Evolutionary conservation across 2,113 vertebrate genomes (phyloP).

Genomic region (Mus spicilegus): DNA sequence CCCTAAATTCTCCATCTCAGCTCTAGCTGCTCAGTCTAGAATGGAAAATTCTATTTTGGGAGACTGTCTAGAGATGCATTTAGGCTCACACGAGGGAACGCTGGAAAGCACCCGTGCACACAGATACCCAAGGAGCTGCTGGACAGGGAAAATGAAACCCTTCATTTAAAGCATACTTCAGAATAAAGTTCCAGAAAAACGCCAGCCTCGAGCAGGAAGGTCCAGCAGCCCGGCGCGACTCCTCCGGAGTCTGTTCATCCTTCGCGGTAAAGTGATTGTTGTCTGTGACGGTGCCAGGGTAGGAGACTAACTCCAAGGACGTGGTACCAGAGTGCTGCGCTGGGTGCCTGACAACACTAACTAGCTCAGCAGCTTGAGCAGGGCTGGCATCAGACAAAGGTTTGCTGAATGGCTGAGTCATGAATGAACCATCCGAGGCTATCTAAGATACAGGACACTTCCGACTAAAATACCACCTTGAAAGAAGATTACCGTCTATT

Average conservation of each 20-base stretch:
- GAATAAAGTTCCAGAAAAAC: slow-evolving; percentile 4
- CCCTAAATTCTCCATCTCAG: slow-evolving; percentile 6
- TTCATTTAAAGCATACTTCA: not conserved
- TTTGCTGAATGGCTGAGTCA: not conserved
- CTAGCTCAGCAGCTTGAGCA: accelerated
- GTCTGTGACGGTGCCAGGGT: not conserved
- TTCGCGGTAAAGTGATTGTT: not conserved
- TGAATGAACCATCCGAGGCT: not conserved
- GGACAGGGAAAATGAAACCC: slow-evolving; percentile 31
- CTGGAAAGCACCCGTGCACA: slow-evolving; percentile 32
- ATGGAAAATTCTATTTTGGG: slow-evolving; percentile 72
- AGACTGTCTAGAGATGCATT: slow-evolving; percentile 60
- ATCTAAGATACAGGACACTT: not conserved
- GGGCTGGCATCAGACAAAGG: not conserved
- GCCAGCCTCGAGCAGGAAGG: not conserved
- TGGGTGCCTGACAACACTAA: accelerated
- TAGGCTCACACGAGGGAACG: slow-evolving; percentile 33
- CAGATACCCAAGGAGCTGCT: not conserved
- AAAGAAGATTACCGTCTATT: not conserved
- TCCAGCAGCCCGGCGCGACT: no score
- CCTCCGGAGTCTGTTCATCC: not conserved
- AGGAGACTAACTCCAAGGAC: not conserved
- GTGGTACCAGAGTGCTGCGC: not conserved
- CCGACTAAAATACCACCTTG: not conserved
- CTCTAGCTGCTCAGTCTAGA: slow-evolving; percentile 52